Percentiles rank a stretch among this genome's conserved stretches.
Conservation (phyloP, 2,888 invertebrate species). For the Vesta saturnalis region DNA sequence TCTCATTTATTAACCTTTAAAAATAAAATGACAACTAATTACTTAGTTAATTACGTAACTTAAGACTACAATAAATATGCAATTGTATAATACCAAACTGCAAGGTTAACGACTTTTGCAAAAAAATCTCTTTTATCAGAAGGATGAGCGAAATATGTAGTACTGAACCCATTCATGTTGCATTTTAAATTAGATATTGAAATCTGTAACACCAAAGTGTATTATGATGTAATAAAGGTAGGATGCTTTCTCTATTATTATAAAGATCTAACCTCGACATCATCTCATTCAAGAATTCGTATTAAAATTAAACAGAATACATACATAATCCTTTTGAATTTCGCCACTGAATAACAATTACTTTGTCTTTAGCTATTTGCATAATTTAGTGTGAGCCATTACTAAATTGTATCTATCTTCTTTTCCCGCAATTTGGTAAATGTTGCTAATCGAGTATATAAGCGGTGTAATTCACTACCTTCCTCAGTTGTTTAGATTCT, state of each 20-base stretch:
- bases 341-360: slow-evolving; percentile 9
- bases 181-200: not conserved
- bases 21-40: not conserved
- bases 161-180: too few species aligned
- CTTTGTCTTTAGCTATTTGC: slow-evolving; percentile 11
- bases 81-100: not conserved
- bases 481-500: not conserved
- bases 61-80: not conserved
- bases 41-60: not conserved
- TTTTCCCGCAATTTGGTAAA: slow-evolving; percentile 10
- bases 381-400: slow-evolving; percentile 17
- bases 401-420: slow-evolving; percentile 25
- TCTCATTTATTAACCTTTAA: not conserved
- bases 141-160: too few species aligned
- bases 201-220: not conserved
- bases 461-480: not conserved
- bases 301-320: slow-evolving; percentile 15
- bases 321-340: slow-evolving; percentile 1
- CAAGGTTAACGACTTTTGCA: slow-evolving; percentile 1
- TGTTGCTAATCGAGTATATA: not conserved
- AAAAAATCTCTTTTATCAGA: too few species aligned
- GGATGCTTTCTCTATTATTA: not conserved
- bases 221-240: not conserved
- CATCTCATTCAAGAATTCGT: not conserved
- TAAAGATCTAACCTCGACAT: not conserved